phyloP scores from a whole-genome alignment of 2,888 invertebrate species.

The Eremobia ochroleuca region DNA sequence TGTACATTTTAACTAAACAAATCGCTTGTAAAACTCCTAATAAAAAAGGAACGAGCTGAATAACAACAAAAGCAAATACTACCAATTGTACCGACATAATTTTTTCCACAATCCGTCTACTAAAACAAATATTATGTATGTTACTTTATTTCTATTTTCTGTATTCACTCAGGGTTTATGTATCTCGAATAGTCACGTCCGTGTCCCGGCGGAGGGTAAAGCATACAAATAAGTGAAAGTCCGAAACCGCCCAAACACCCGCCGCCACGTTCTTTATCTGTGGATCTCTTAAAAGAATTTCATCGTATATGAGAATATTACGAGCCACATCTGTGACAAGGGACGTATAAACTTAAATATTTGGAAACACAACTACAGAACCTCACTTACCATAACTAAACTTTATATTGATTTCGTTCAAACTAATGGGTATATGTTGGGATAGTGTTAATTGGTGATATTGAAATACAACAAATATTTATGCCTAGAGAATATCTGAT shows the following conservation, averaged over 20 bases:
- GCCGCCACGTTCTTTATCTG: constrained; percentile 90
- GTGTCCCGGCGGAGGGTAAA: constrained; percentile 87
- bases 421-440: constrained; percentile 16
- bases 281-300: constrained; percentile 91
- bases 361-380: constrained; percentile 69
- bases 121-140: constrained; percentile 89
- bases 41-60: constrained; percentile 68
- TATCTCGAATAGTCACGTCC: constrained; percentile 91
- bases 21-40: constrained; percentile 46
- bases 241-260: constrained; percentile 88
- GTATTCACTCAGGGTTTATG: constrained; percentile 91
- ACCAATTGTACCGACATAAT: constrained; percentile 69
- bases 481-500: background rate
- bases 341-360: constrained; percentile 89
- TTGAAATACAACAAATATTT: background rate
- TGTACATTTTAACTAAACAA: constrained; percentile 45
- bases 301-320: constrained; percentile 90
- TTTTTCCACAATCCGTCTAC: constrained; percentile 87
- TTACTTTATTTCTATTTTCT: constrained; percentile 91
- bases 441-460: background rate
- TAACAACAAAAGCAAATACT: constrained; percentile 75
- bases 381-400: constrained; percentile 70
- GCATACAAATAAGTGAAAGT: constrained; percentile 91
- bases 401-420: constrained; percentile 64
- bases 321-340: constrained; percentile 90